These are phyloP conservation scores for Mythimna pallens DNA, from an alignment of 2,888 invertebrate species.

Conservation along the genomic window DNA sequence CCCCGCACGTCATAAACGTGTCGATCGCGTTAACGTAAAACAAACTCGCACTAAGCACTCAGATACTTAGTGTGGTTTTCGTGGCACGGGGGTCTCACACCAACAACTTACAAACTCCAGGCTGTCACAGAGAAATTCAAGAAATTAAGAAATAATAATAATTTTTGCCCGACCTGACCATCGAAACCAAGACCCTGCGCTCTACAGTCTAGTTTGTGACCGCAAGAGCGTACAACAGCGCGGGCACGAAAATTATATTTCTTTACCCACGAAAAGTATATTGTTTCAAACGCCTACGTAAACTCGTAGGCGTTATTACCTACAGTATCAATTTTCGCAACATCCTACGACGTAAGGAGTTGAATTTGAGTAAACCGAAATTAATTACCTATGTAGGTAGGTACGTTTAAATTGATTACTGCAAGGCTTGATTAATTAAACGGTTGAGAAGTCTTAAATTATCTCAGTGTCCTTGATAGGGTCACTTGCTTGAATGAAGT, in stretches of 20 bases:
- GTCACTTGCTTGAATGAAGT: conserved; percentile 59
- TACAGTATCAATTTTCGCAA: conserved; percentile 1
- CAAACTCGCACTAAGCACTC: no score
- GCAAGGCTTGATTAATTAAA: conserved; percentile 64
- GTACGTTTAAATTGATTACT: conserved; percentile 25
- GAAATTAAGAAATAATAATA: no score
- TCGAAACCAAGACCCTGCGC: no score
- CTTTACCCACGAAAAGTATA: background rate
- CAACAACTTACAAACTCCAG: no score
- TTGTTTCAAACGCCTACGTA: background rate
- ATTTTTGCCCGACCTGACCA: no score
- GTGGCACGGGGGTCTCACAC: no score
- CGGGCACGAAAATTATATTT: background rate
- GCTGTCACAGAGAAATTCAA: no score
- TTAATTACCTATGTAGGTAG: background rate
- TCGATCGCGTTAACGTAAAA: no score
- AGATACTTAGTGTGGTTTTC: no score
- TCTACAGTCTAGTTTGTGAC: no score
- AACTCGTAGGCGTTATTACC: conserved; percentile 1
- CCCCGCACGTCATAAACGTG: no score
- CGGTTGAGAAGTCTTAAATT: conserved; percentile 65
- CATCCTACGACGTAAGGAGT: background rate
- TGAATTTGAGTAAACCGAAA: conserved; percentile 20
- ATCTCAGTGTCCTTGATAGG: conserved; percentile 58
- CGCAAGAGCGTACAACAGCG: no score